A percentile compares a stretch with the other conserved stretches of the same genome.
phyloP scores from a whole-genome alignment of 2,797 vertebrate genomes.

The Sciaenops ocellatus region DNA sequence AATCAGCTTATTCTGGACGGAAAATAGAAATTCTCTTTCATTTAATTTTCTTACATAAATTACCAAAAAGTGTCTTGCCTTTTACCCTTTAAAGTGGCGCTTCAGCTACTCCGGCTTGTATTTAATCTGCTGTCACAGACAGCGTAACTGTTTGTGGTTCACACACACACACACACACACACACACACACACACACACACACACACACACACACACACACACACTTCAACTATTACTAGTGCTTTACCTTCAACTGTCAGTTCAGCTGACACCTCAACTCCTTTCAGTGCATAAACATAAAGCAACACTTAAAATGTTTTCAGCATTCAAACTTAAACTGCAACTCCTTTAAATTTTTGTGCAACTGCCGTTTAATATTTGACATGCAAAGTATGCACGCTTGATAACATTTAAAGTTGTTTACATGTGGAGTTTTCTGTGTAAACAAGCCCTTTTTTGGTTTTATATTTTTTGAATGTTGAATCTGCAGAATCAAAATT shows the following conservation, averaged over 20 bases:
- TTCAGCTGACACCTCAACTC: conserved; percentile 14
- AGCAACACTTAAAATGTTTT: background rate
- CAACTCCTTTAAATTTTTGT: too few species aligned
- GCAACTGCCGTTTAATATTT: background rate
- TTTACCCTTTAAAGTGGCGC: conserved; percentile 30
- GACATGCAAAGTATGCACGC: background rate
- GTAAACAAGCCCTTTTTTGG: too few species aligned
- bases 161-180: background rate
- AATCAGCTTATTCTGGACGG: conserved; percentile 46
- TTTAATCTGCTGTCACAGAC: conserved; percentile 16
- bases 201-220: too few species aligned
- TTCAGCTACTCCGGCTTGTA: conserved; percentile 9
- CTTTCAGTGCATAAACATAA: background rate
- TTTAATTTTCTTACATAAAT: conserved; percentile 30
- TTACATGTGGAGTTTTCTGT: too few species aligned
- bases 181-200: background rate
- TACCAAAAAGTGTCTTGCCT: background rate
- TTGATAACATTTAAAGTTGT: background rate
- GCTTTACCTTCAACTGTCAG: conserved; percentile 24
- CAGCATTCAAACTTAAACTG: background rate
- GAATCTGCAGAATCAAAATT: background rate
- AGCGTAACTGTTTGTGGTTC: background rate
- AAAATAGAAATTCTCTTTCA: conserved; percentile 16
- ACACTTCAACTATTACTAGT: conserved; percentile 1
- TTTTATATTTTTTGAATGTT: background rate